Evolutionary conservation across 1,140 invertebrate genomes (phyloP), one percentile per base, ranked within the genome.

Genomic region (Bradysia coprophila): DNA sequence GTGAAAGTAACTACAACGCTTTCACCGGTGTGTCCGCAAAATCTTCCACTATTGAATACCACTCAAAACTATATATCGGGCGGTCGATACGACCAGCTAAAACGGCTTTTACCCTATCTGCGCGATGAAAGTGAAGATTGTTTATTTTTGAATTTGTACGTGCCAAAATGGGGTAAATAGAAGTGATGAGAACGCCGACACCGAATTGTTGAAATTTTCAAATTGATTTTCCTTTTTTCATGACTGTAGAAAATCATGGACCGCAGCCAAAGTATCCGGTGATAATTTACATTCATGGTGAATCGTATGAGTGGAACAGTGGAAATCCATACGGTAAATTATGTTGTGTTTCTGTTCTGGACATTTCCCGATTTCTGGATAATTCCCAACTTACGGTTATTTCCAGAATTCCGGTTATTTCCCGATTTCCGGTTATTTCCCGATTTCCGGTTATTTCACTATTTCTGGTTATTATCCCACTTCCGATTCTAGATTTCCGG

Each of bases 271-370:
- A 70, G 45, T 72, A 73, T 49, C 82, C 88, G 0, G 86, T 94
- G 1, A 70, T 95, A 51, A 79, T 94, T 9, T 91, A 83, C 59
- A 78, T 94, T 32, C 89, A 93, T 48, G 89, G 89, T 0, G 89
- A 93, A 54, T 90, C 85, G 2, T 91, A 82, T 61, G 82, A 89
- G 52, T 91, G 86, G 78, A 88, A 88, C 55, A 88, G 86, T 11
- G 88, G 89, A 43, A 93, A 93, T 61, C 75, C 85, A 0, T 92
- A 90, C 53, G n/a, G n/a, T n/a, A n/a, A n/a, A n/a, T n/a, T n/a
- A n/a, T n/a, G n/a, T n/a, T n/a, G n/a, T n/a, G n/a, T n/a, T n/a
- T n/a, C n/a, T n/a, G n/a, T n/a, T n/a, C n/a, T n/a, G n/a, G n/a
- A n/a, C n/a, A n/a, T n/a, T n/a, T n/a, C n/a, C n/a, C n/a, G n/a